Base-by-base conservation (phyloP, 2,797 vertebrate species). In the Ctenosaura bakeri region DNA sequence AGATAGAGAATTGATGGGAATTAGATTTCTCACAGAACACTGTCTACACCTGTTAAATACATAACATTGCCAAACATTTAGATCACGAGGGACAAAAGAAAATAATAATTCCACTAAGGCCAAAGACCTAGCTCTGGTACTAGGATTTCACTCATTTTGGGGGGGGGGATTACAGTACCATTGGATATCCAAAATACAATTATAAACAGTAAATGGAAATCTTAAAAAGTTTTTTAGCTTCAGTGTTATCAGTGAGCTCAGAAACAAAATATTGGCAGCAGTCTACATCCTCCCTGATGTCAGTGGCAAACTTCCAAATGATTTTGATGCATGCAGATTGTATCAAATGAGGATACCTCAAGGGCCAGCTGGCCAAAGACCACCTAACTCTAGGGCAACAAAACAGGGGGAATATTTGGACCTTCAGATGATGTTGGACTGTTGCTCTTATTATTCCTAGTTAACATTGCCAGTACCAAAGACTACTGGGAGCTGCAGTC, bases 181-280 rank as follows among this genome's bases (percentile, higher is more conserved):
- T 24, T 32, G 50, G 35, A 1, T 80, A 46, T 46, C 50, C 59
- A 38, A 79, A 86, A 13, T 24, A 46, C 1, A 35, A 74, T 22
- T 80, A n/a, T 73, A 54, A 86, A 83, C 16, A 74, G 59, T 29
- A n/a, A 66, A 22, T 20, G 13, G 78, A 16, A 42, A n/a, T 50
- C 59, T 50, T 26, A 66, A 78, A 26, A 89, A 74, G 50, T 73
- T 46, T 29, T 38, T 69, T 46, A 35, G 35, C 1, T 82, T 77
- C 64, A 81, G 64, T 35, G 54, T 66, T 62, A 73, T 74, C 38
- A 81, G 24, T 22, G 71, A 56, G 35, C n/a, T 52, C 59, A 69
- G 85, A 86, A 73, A 74, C 54, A 76, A 74, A 52, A 52, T 52
- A 87, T 29, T 52, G 59, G 16, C 7, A 71, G 71, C 52, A 87